Conservation (phyloP, 1,140 invertebrate genomes). For the Drosophila mauritiana region DNA sequence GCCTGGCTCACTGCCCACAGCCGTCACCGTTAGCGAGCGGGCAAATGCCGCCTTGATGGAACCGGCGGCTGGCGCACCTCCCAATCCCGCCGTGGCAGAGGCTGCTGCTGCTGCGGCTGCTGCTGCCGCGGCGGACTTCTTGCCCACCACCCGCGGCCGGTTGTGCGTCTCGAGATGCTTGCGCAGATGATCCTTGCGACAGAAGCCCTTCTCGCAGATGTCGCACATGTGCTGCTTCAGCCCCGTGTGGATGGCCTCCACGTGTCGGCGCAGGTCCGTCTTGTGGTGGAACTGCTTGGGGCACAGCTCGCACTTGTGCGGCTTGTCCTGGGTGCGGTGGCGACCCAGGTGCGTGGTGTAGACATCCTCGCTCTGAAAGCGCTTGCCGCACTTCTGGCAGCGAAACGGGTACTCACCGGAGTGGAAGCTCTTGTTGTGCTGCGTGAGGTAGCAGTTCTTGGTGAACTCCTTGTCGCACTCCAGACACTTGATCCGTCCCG, state of each 20-base stretch:
- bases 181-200: slow-evolving; percentile 97
- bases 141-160: slow-evolving; percentile 77
- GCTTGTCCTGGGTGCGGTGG: slow-evolving; percentile 91
- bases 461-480: slow-evolving; percentile 94
- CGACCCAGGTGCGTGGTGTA: slow-evolving; percentile 90
- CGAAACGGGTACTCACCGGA: slow-evolving; percentile 94
- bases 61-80: not conserved
- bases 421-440: slow-evolving; percentile 96
- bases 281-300: slow-evolving; percentile 96
- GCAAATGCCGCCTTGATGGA: slow-evolving; percentile 47
- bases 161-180: slow-evolving; percentile 96
- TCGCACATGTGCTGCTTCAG: slow-evolving; percentile 93
- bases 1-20: not conserved
- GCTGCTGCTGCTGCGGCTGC: slow-evolving; percentile 20
- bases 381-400: slow-evolving; percentile 93
- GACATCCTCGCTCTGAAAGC: slow-evolving; percentile 89
- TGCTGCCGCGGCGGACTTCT: slow-evolving; percentile 63
- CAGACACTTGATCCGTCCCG: slow-evolving; percentile 89
- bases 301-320: slow-evolving; percentile 94
- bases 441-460: slow-evolving; percentile 94
- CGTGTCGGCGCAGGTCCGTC: slow-evolving; percentile 94
- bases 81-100: not conserved
- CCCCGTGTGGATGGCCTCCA: slow-evolving; percentile 92
- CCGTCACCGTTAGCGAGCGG: slow-evolving; percentile 18
- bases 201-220: slow-evolving; percentile 94